Conservation (phyloP, 1,140 invertebrate genomes). For the Caerostris extrusa region DNA sequence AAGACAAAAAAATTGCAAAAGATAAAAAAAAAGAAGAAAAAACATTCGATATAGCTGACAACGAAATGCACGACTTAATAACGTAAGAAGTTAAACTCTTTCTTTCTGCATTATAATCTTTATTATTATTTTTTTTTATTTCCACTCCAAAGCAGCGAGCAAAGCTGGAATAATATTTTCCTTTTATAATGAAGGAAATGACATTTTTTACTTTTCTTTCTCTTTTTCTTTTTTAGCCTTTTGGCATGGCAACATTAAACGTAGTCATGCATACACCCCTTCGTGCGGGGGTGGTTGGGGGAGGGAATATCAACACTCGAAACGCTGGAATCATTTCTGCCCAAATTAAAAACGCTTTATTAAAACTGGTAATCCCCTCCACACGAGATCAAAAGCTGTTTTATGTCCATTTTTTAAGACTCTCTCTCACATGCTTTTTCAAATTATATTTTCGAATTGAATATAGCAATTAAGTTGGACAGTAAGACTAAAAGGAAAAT, state of each 20-base stretch:
- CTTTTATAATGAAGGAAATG: slow-evolving; percentile 27
- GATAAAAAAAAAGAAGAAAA: not conserved
- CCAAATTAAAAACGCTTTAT: slow-evolving; percentile 36
- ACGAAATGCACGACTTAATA: slow-evolving; percentile 54
- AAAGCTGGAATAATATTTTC: slow-evolving; percentile 13
- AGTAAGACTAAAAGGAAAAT: not conserved
- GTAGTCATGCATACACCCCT: not conserved
- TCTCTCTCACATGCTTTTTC: not conserved
- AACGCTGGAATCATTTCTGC: not conserved
- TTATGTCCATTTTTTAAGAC: not conserved
- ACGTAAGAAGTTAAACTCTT: slow-evolving; percentile 54
- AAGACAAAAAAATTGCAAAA: not conserved
- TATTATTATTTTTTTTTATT: not conserved
- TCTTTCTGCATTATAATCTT: not conserved
- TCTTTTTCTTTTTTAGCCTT: not conserved
- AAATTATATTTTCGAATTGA: slow-evolving; percentile 18
- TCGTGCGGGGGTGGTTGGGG: not conserved
- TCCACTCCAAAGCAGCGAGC: not conserved
- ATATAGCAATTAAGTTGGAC: not conserved
- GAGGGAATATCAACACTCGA: not conserved
- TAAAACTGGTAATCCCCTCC: slow-evolving; percentile 4
- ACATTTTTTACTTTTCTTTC: slow-evolving; percentile 27
- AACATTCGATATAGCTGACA: not conserved
- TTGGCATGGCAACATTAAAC: not conserved
- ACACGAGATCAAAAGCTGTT: not conserved